phyloP scores from a whole-genome alignment of 2,888 invertebrate genomes.

The Acleris holmiana region DNA sequence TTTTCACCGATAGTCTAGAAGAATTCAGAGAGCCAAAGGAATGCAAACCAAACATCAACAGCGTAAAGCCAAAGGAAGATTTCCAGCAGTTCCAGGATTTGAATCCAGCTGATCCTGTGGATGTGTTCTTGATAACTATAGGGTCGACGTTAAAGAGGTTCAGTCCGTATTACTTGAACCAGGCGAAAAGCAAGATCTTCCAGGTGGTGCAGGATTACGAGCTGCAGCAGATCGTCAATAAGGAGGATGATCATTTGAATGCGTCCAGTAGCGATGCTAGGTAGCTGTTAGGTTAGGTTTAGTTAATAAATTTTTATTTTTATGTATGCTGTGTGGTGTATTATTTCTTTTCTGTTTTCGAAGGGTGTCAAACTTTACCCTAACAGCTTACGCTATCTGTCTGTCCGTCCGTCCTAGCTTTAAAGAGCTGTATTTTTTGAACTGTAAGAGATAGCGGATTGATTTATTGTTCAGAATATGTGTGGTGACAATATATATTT shows the following conservation, averaged over 20 bases:
- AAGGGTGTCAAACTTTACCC: no score
- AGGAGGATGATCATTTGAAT: conserved; percentile 48
- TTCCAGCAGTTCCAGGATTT: conserved; percentile 54
- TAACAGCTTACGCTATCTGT: no score
- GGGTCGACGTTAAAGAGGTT: conserved; percentile 70
- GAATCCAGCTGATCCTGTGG: conserved; percentile 64
- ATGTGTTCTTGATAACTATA: conserved; percentile 70
- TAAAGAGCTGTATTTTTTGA: no score
- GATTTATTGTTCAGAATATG: no score
- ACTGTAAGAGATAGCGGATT: no score
- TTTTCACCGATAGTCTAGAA: conserved; percentile 51
- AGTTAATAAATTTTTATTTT: conserved; percentile 7
- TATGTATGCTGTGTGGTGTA: neutral
- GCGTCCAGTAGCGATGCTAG: conserved; percentile 32
- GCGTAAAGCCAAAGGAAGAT: conserved; percentile 43
- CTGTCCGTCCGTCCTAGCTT: no score
- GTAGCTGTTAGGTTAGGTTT: conserved; percentile 9
- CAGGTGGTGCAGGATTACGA: conserved; percentile 78
- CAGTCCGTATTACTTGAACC: conserved; percentile 70
- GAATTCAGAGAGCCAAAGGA: conserved; percentile 47
- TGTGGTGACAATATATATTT: no score
- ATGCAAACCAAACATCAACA: conserved; percentile 50
- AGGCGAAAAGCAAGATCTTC: conserved; percentile 76
- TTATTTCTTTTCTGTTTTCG: neutral
- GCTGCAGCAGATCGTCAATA: conserved; percentile 67